phyloP scores from a whole-genome alignment of 2,888 invertebrate genomes.

The Sisyra nigra region DNA sequence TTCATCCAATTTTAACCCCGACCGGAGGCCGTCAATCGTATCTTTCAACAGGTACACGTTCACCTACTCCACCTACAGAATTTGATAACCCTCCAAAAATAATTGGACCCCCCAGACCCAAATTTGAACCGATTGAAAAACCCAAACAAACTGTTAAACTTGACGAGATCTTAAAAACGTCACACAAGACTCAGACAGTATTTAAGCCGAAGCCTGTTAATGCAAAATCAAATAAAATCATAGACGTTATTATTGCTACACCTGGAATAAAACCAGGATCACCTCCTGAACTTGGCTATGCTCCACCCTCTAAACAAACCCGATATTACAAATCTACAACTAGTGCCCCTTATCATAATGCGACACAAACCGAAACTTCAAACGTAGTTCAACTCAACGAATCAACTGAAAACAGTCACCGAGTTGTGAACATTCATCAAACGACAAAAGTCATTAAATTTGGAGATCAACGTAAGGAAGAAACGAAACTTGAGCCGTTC shows the following conservation, averaged over 20 bases:
- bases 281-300: constrained; percentile 39
- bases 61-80: constrained; percentile 39
- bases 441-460: constrained; percentile 52
- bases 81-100: constrained; percentile 34
- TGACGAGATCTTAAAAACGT: constrained; percentile 25
- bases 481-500: constrained; percentile 27
- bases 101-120: constrained; percentile 30
- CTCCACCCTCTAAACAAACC: constrained; percentile 31
- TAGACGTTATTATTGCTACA: constrained; percentile 22
- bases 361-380: constrained; percentile 48
- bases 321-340: constrained; percentile 38
- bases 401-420: constrained; percentile 44
- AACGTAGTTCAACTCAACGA: constrained; percentile 56
- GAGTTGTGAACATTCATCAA: constrained; percentile 50
- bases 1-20: constrained; percentile 37
- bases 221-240: constrained; percentile 21
- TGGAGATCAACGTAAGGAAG: constrained; percentile 30
- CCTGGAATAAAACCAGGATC: constrained; percentile 34
- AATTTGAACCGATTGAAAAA: constrained; percentile 40
- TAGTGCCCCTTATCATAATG: constrained; percentile 38
- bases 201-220: constrained; percentile 36
- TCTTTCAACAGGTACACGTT: constrained; percentile 27
- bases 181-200: constrained; percentile 25
- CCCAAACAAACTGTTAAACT: constrained; percentile 19
- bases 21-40: constrained; percentile 27